phyloP scores from a whole-genome alignment of 2,797 vertebrate species.

The Melanotaenia parkinsoni region DNA sequence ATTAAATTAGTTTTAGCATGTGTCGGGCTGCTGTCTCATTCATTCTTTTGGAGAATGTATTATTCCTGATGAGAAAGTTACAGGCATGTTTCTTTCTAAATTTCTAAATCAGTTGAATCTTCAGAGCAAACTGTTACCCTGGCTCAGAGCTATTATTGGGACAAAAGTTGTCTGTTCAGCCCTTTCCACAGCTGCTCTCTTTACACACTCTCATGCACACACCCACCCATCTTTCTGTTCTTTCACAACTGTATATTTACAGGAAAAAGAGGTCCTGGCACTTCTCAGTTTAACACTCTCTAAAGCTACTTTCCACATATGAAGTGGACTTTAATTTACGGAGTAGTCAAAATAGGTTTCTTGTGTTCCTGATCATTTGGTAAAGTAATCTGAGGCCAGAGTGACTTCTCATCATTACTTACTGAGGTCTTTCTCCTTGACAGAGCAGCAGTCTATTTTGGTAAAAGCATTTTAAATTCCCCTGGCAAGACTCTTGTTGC shows the following conservation, averaged over 20 bases:
- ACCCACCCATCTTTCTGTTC: conserved; percentile 70
- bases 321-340: conserved; percentile 23
- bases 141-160: conserved; percentile 71
- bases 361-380: conserved; percentile 33
- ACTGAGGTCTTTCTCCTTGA: conserved; percentile 52
- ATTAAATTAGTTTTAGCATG: conserved; percentile 35
- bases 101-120: conserved; percentile 48
- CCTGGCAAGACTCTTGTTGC: conserved; percentile 62
- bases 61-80: conserved; percentile 42
- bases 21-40: conserved; percentile 15
- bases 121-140: conserved; percentile 64
- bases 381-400: conserved; percentile 48
- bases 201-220: conserved; percentile 67
- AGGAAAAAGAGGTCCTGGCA: conserved; percentile 62
- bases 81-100: conserved; percentile 37
- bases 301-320: conserved; percentile 17
- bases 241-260: conserved; percentile 69
- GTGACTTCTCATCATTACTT: conserved; percentile 48
- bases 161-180: conserved; percentile 82
- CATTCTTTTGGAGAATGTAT: conserved; percentile 20
- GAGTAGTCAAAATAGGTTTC: conserved; percentile 27
- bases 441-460: conserved; percentile 65
- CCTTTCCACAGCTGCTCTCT: conserved; percentile 81
- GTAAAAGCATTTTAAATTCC: conserved; percentile 71
- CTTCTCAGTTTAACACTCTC: conserved; percentile 45